Base-by-base conservation (phyloP, 2,113 vertebrate genomes). In the Chionodraco myersi region DNA sequence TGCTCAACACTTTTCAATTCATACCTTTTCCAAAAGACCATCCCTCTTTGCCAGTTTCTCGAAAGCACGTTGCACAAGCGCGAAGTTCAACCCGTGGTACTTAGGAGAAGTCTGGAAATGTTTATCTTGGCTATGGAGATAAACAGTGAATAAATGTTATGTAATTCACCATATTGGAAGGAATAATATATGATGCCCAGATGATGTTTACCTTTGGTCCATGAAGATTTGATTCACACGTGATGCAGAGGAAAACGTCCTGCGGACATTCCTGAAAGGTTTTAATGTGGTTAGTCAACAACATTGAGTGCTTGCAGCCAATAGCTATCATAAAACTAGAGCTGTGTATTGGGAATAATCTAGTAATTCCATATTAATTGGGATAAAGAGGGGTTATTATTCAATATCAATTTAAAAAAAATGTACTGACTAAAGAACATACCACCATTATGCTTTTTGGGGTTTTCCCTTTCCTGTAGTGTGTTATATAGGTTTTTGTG, bases 211-310 rank as follows among this genome's bases (percentile, higher is more conserved):
- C 94, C 90, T 91, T 76, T 59, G 79, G 2, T 92, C 85, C 13
- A 91, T 74, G 77, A 94, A 94, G 54, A 89, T 89, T n/a, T 68
- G 52, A 18, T 93, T 94, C 23, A 93, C 3, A 71, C 56, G 79
- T 12, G 88, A 87, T 4, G 90, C 72, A 15, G 89, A 93, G 34
- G 90, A 90, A 76, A 94, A 92, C 5, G 16, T 84, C 26, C 4
- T 70, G 15, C 5, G 49, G 72, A 94, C 92, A 80, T 93, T 86
- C 73, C 94, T 94, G 88, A 14, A 14, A 83, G 72, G 34, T 12
- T 48, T 66, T 70, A 26, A 82, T 1, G 21, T 13, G 10, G 9
- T 66, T 0, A 53, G 36, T 65, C 15, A 12, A 18, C 3, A 6
- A 21, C n/a, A 72, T 7, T 47, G 11, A 60, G 34, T 6, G 36